These are phyloP conservation scores for Battus philenor DNA, from an alignment of 1,140 invertebrate genomes.

Conservation along the genomic window DNA sequence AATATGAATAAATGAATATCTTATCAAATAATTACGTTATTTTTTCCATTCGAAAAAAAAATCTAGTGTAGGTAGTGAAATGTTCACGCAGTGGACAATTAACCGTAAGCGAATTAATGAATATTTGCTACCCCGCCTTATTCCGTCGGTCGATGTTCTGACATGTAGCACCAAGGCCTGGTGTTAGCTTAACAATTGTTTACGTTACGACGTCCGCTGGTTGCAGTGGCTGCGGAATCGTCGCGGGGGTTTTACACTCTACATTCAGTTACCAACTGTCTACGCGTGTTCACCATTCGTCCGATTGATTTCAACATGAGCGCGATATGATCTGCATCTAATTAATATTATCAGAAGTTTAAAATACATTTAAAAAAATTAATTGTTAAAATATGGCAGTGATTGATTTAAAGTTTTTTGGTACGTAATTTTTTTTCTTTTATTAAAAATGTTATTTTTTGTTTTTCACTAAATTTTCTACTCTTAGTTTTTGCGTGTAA, in stretches of 20 bases:
- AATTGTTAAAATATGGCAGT: conserved; percentile 38
- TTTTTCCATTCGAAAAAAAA: no score
- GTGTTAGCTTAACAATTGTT: conserved; percentile 29
- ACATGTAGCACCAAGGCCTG: background rate
- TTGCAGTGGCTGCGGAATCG: conserved; percentile 9
- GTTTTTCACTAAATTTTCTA: no score
- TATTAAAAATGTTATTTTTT: no score
- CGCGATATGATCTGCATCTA: conserved; percentile 16
- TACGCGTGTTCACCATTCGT: conserved; percentile 17
- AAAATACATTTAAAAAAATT: conserved; percentile 13
- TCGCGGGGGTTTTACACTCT: conserved; percentile 8
- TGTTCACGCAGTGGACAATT: no score
- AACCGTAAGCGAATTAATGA: no score
- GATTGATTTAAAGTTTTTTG: conserved; percentile 45
- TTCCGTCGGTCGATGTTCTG: background rate
- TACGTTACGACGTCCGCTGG: conserved; percentile 32
- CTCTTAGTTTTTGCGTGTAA: no score
- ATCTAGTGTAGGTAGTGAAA: no score
- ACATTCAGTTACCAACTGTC: conserved; percentile 22
- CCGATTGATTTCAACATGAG: conserved; percentile 19
- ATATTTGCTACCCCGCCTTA: no score
- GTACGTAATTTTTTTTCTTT: conserved; percentile 33
- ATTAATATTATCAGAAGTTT: conserved; percentile 14
- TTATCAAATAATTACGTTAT: no score
- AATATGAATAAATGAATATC: no score